These are phyloP conservation scores for Choloepus didactylus DNA, from an alignment of 2,797 vertebrate species.

Conservation along the genomic window DNA sequence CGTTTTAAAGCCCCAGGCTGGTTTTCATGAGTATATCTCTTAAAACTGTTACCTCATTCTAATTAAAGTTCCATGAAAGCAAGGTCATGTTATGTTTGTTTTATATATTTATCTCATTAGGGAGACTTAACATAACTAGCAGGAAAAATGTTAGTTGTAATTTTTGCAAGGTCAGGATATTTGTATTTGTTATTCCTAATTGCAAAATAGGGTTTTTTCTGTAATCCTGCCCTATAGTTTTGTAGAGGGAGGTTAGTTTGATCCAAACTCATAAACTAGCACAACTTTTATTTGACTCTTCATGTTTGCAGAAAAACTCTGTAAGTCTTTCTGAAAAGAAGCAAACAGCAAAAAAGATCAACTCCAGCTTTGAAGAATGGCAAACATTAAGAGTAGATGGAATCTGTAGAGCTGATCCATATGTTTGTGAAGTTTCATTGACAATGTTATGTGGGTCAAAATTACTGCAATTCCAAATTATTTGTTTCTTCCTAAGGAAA, in stretches of 20 bases:
- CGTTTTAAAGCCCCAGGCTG: constrained; percentile 39
- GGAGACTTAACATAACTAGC: constrained; percentile 19
- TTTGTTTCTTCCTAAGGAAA: constrained; percentile 55
- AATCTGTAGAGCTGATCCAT: neutral
- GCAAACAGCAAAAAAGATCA: constrained; percentile 3
- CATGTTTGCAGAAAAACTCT: constrained; percentile 19
- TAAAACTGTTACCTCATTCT: constrained; percentile 29
- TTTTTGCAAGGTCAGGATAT: neutral
- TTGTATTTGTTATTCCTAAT: constrained; percentile 35
- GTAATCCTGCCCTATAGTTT: constrained; percentile 8
- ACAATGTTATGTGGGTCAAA: neutral
- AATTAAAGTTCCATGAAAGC: constrained; percentile 44
- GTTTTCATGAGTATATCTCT: neutral
- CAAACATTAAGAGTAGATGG: neutral
- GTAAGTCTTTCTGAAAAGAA: constrained; percentile 62
- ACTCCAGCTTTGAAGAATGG: constrained; percentile 42
- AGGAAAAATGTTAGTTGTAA: neutral
- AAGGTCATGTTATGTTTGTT: neutral
- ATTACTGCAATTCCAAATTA: constrained; percentile 36
- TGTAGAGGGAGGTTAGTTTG: neutral
- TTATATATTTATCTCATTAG: constrained; percentile 34
- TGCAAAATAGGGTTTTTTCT: neutral
- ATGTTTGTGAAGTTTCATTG: constrained; percentile 54
- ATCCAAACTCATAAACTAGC: neutral
- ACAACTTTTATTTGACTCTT: constrained; percentile 40